A percentile compares a stretch with the other conserved stretches of the same genome.
Conservation (phyloP, 2,888 invertebrate genomes). For the Hirtodrosophila alboralis region DNA sequence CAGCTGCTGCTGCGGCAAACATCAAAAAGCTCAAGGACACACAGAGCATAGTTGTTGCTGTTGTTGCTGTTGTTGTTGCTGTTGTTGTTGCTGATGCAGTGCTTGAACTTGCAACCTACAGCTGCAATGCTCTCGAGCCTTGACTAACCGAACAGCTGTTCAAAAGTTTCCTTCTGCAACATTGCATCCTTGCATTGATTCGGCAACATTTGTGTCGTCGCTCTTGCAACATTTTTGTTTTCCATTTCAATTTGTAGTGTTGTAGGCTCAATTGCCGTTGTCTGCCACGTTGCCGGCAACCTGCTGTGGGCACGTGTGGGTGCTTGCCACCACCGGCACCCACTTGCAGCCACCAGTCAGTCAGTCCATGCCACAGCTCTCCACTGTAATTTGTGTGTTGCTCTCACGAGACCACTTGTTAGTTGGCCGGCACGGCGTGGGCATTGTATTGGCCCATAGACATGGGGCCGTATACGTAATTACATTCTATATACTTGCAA, state of each 20-base stretch:
- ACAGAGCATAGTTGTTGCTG: too few species aligned
- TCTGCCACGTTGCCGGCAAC: slow-evolving; percentile 27
- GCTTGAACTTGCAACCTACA: slow-evolving; percentile 57
- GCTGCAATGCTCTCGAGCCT: slow-evolving; percentile 7
- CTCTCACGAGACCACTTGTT: slow-evolving; percentile 63
- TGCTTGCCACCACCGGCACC: slow-evolving; percentile 28
- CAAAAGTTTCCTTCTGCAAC: slow-evolving; percentile 20
- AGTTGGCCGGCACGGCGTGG: slow-evolving; percentile 48
- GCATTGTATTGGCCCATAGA: slow-evolving; percentile 30
- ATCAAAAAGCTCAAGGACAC: slow-evolving; percentile 60
- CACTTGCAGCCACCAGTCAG: slow-evolving; percentile 17
- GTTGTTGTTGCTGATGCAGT: slow-evolving; percentile 37
- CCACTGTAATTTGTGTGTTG: slow-evolving; percentile 19
- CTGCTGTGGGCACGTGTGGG: slow-evolving; percentile 43
- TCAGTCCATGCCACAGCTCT: slow-evolving; percentile 17
- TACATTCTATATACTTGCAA: slow-evolving; percentile 30
- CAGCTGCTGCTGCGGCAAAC: slow-evolving; percentile 31
- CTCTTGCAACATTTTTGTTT: slow-evolving; percentile 55
- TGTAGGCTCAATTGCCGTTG: too few species aligned
- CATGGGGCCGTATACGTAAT: slow-evolving; percentile 60
- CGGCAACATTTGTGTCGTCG: slow-evolving; percentile 45
- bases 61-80: slow-evolving; percentile 6
- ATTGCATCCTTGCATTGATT: too few species aligned
- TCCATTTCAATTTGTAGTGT: slow-evolving; percentile 23
- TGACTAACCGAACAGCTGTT: slow-evolving; percentile 57